Evolutionary conservation across 2,888 invertebrate genomes (phyloP).

Genomic region (Tholera decimalis): DNA sequence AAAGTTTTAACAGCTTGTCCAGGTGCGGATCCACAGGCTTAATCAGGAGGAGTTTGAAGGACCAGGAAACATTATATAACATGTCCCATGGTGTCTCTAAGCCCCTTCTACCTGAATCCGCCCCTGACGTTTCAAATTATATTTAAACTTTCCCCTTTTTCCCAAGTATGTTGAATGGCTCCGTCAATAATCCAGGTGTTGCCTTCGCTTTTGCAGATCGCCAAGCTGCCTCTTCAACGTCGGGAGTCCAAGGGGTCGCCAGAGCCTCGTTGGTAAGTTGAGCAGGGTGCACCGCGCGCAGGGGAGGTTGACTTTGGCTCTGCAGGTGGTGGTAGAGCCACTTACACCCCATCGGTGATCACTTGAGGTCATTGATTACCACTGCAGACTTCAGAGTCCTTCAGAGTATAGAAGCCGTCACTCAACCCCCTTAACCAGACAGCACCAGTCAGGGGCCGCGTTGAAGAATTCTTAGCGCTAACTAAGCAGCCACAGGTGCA

Average conservation of each 20-base stretch:
- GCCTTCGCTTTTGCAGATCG: background rate
- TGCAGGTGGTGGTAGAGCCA: conserved; percentile 14
- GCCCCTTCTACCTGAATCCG: background rate
- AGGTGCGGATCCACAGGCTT: background rate
- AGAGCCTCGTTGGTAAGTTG: conserved; percentile 28
- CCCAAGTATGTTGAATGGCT: background rate
- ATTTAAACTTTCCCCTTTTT: background rate
- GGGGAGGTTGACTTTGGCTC: conserved; percentile 33
- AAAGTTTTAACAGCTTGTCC: background rate
- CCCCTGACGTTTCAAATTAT: background rate
- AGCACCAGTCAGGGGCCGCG: too few relatives aligned
- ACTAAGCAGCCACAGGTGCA: too few relatives aligned
- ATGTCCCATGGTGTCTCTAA: background rate
- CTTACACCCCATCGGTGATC: conserved; percentile 8
- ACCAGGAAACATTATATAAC: background rate
- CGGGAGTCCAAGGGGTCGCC: conserved; percentile 3
- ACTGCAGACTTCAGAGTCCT: too few relatives aligned
- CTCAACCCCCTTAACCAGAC: too few relatives aligned
- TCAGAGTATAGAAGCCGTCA: too few relatives aligned
- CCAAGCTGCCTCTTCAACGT: background rate
- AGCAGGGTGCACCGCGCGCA: conserved; percentile 47
- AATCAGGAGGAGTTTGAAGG: background rate
- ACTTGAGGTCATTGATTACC: too few relatives aligned
- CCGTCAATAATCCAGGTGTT: background rate
- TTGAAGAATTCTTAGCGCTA: too few relatives aligned